Base-by-base conservation (phyloP, 2,888 invertebrate genomes). In the Cerastis leucographa region DNA sequence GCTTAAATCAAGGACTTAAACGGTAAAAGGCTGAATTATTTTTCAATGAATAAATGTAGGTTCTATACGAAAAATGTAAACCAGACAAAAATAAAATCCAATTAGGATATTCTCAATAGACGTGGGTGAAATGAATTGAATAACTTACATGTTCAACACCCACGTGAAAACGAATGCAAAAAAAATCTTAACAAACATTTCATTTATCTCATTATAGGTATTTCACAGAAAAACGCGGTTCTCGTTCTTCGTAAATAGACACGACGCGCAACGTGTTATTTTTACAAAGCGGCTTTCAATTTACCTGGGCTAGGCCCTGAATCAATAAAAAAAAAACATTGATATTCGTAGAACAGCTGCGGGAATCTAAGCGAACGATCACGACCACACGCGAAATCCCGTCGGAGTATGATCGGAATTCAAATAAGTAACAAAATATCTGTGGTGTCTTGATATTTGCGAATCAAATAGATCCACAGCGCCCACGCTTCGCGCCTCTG, bases 341-440 rank as follows among this genome's bases (percentile, higher is more conserved):
- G 74, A 82, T 85, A 83, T 78, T 81, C 76, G 51, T 49, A 72
- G 79, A 72, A 79, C 77, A 69, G 40, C 51, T 46, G 61, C 59
- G 66, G 29, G 61, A 75, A 82, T 88, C 56, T 56, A 64, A 81
- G 65, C 76, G 76, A 85, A 81, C 69, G 85, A 74, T 80, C 78
- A 77, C 68, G 75, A 72, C 68, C 76, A 46, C 44, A 67, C 71
- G 68, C 56, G 64, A 78, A 83, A 83, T 86, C 76, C 79, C 79
- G 68, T 49, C 54, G 66, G 68, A 80, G 59, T 82, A 80, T 81
- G 87, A 85, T 76, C 83, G 75, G 88, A 89, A 89, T 89, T 88
- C 88, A 87, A 89, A 89, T 89, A 87, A 81, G 81, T 78, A 74
- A 72, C 72, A 74, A 78, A 88, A 89, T 81, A 84, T 81, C 74